phyloP scores from a whole-genome alignment of 64 coral and sea anemone genomes.

The Actinia tenebrosa region DNA sequence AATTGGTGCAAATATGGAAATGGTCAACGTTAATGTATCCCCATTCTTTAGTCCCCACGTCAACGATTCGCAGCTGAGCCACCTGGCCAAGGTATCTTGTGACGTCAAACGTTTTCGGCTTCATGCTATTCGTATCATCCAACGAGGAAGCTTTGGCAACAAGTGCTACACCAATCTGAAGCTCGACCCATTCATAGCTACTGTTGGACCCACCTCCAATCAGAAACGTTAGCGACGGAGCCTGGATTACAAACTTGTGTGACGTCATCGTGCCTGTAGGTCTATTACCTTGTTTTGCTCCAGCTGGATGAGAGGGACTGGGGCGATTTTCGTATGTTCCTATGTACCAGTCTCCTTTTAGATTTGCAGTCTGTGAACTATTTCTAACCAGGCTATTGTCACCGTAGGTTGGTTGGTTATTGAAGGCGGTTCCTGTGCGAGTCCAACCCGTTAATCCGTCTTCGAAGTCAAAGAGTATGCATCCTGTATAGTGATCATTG shows the following conservation, averaged over 20 bases:
- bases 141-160: background rate
- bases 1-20: too few relatives aligned
- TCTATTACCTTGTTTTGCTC: too few relatives aligned
- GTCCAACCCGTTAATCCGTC: background rate
- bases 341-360: constrained; percentile 11
- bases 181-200: background rate
- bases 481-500: background rate
- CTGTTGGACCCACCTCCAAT: constrained; percentile 1
- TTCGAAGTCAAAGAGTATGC: constrained; percentile 23
- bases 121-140: background rate
- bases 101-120: background rate
- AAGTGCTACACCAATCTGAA: background rate
- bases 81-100: background rate
- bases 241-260: too few relatives aligned
- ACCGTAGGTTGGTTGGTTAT: constrained; percentile 8
- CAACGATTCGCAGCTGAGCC: background rate
- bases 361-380: background rate
- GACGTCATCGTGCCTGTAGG: too few relatives aligned
- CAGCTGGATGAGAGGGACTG: background rate
- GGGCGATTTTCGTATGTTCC: background rate
- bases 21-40: background rate
- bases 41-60: background rate
- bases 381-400: background rate
- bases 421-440: background rate
- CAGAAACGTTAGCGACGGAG: background rate